Percentiles rank a stretch among this genome's conserved stretches.
phyloP scores from a whole-genome alignment of 1,140 invertebrate genomes.

The Macrostomum lignano region DNA sequence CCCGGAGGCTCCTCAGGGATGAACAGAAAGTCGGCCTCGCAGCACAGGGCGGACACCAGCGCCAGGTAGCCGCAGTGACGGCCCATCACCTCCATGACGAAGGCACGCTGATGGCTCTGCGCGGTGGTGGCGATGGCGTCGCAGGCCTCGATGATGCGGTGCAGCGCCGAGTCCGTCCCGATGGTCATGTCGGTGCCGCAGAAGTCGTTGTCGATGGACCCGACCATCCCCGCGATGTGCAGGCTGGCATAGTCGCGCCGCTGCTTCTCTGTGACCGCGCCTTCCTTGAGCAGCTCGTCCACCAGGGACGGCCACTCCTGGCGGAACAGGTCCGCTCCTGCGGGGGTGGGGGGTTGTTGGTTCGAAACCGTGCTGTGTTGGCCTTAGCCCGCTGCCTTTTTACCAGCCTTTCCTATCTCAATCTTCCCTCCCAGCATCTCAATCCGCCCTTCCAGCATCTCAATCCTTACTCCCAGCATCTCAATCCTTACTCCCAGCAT shows the following conservation, averaged over 20 bases:
- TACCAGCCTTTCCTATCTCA: no score
- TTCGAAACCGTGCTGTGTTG: no score
- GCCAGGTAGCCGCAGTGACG: conserved; percentile 92
- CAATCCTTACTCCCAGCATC: no score
- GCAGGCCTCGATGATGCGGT: conserved; percentile 87
- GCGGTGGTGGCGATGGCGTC: conserved; percentile 92
- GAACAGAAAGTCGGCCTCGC: conserved; percentile 45
- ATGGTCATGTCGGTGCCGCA: conserved; percentile 99
- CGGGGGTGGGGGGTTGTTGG: no score
- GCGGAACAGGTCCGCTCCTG: conserved; percentile 83
- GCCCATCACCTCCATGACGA: conserved; percentile 99
- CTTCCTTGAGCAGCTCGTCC: conserved; percentile 45
- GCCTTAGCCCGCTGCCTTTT: no score
- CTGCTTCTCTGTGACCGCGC: conserved; percentile 49
- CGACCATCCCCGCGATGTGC: conserved; percentile 87
- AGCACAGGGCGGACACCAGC: conserved; percentile 47
- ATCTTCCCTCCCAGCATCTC: no score
- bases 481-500: no score
- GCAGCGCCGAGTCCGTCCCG: conserved; percentile 81
- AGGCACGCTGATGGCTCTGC: conserved; percentile 75
- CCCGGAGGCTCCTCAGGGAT: conserved; percentile 85
- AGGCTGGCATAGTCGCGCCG: conserved; percentile 42
- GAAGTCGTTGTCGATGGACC: conserved; percentile 98
- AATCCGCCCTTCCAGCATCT: no score
- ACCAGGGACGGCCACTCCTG: conserved; percentile 47